Percentiles rank a stretch among this genome's conserved stretches.
phyloP scores from a whole-genome alignment of 2,113 vertebrate species.

The Megaceryle maxima region DNA sequence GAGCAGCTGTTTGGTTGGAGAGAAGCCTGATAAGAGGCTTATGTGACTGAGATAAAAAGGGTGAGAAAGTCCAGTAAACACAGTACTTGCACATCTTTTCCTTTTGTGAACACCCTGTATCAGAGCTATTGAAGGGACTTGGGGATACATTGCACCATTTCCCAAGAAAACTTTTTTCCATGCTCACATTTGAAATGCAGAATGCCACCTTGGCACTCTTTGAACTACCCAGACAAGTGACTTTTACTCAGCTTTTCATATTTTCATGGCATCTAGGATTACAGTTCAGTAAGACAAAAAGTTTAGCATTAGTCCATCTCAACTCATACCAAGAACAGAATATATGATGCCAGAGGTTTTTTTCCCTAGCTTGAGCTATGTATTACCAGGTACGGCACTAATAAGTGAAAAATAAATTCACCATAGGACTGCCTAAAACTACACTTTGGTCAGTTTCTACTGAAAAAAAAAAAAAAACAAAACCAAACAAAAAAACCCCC shows the following conservation, averaged over 20 bases:
- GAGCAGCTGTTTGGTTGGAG: not conserved
- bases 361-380: no score
- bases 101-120: not conserved
- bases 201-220: not conserved
- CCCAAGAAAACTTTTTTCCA: not conserved
- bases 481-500: not conserved
- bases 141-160: not conserved
- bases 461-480: not conserved
- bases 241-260: not conserved
- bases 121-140: not conserved
- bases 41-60: not conserved
- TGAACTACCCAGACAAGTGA: not conserved
- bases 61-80: conserved; percentile 15
- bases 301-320: not conserved
- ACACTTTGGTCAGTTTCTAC: not conserved
- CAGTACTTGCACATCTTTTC: not conserved
- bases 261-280: not conserved
- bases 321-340: not conserved
- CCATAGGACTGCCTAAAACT: not conserved
- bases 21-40: not conserved
- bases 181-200: not conserved
- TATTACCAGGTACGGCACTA: not conserved
- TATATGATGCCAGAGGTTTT: no score
- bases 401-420: not conserved
- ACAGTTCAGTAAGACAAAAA: not conserved